Percentiles rank a stretch among this genome's conserved stretches.
Conservation (phyloP, 2,113 vertebrate species). For the Colinus virginianus region DNA sequence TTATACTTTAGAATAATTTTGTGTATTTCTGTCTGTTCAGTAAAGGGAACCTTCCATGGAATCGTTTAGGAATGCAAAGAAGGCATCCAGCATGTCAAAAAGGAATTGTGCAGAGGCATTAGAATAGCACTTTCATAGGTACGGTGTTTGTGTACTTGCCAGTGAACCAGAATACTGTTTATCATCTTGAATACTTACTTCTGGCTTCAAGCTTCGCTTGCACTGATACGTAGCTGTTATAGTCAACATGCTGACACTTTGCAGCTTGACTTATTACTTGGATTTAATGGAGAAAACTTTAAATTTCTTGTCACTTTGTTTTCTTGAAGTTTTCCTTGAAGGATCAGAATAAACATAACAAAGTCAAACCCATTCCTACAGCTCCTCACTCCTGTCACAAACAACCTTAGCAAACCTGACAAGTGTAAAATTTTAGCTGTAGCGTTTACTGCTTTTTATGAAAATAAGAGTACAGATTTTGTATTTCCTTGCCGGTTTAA, state of each 20-base stretch:
- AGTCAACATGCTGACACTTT: neutral
- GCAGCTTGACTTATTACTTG: neutral
- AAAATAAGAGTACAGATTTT: neutral
- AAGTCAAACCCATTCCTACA: slow-evolving; percentile 38
- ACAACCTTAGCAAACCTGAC: neutral
- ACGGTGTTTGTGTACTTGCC: neutral
- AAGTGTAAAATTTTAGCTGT: slow-evolving; percentile 11
- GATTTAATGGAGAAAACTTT: neutral
- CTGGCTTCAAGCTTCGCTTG: neutral
- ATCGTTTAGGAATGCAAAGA: neutral
- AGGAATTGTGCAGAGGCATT: neutral
- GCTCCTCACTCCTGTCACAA: neutral
- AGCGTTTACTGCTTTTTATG: neutral
- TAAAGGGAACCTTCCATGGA: neutral
- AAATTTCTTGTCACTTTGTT: neutral
- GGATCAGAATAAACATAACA: slow-evolving; percentile 54
- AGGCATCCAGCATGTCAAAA: neutral
- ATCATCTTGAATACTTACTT: neutral
- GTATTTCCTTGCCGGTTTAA: neutral
- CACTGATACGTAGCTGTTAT: neutral
- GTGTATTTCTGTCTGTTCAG: neutral
- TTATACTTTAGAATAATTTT: neutral
- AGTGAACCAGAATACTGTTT: neutral
- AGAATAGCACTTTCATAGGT: accelerated
- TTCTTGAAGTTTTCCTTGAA: slow-evolving; percentile 31